These are phyloP conservation scores for Acanthosepion lycidas DNA, from an alignment of 2,888 invertebrate genomes.

Conservation along the genomic window DNA sequence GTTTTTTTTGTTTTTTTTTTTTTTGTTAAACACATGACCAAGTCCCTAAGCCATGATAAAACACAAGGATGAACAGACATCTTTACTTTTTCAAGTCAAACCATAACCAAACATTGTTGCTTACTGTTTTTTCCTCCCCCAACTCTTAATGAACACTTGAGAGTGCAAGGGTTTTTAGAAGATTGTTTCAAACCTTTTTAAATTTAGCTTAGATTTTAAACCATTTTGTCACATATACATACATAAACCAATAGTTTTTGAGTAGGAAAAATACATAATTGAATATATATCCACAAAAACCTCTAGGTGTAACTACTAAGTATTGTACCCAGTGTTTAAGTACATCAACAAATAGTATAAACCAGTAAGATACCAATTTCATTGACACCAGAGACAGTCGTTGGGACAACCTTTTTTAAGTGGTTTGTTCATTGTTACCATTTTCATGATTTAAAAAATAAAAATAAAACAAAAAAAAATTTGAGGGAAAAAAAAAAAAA, in stretches of 20 bases:
- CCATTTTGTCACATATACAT: background rate
- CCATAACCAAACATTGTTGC: background rate
- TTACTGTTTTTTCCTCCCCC: background rate
- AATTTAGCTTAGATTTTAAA: constrained; percentile 3
- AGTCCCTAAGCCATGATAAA: background rate
- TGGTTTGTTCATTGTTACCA: background rate
- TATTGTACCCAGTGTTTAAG: background rate
- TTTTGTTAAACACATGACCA: background rate
- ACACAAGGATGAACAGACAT: too few relatives aligned
- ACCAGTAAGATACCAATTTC: constrained; percentile 4
- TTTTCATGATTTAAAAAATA: background rate
- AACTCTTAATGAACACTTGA: background rate
- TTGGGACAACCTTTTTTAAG: constrained; percentile 38
- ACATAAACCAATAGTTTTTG: background rate
- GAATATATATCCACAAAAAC: background rate
- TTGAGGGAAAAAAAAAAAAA: background rate
- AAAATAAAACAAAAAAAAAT: background rate
- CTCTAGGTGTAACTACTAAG: background rate
- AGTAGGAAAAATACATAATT: background rate
- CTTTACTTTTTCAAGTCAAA: background rate
- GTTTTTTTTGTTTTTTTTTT: background rate
- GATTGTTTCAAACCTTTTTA: too few relatives aligned
- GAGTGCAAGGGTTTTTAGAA: background rate
- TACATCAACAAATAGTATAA: background rate
- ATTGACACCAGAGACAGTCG: constrained; percentile 42